Percentiles rank a stretch among this genome's conserved stretches.
Evolutionary conservation across 2,113 vertebrate genomes (phyloP).

Genomic region (Grammomys dolichurus): DNA sequence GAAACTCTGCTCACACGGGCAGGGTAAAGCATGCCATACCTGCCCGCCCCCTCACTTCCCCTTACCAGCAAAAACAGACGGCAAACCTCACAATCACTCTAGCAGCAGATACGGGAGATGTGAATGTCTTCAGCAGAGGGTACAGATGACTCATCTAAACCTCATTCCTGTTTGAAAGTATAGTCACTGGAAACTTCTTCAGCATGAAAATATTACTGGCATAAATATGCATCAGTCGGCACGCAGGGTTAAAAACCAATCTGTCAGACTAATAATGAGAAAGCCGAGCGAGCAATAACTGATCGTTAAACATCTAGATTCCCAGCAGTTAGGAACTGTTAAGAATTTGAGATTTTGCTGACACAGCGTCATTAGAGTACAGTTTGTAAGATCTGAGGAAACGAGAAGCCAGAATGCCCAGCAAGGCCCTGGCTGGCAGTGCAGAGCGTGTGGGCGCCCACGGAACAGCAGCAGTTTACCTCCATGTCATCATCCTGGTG

Average conservation of each 20-base stretch:
- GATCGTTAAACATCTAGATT: conserved; percentile 16
- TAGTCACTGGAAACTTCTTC: neutral
- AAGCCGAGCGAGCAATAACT: neutral
- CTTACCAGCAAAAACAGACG: neutral
- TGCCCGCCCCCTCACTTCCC: neutral
- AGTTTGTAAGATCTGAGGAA: neutral
- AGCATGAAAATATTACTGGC: neutral
- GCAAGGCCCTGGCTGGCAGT: neutral
- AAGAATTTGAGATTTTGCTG: neutral
- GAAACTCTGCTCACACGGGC: neutral
- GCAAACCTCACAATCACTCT: neutral
- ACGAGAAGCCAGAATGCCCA: neutral
- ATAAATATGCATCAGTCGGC: neutral
- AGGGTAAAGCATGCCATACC: neutral
- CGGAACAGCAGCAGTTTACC: neutral
- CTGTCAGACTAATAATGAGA: neutral
- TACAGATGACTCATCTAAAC: neutral
- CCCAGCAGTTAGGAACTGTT: neutral
- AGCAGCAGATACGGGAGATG: neutral
- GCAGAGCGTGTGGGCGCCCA: neutral
- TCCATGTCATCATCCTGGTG: neutral
- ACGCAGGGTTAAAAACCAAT: neutral
- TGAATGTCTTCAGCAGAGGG: neutral
- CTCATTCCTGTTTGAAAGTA: neutral
- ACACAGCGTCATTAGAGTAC: neutral